A percentile compares a stretch with the other conserved stretches of the same genome.
phyloP scores from a whole-genome alignment of 2,113 vertebrate genomes.

The Porphyrio hochstetteri region DNA sequence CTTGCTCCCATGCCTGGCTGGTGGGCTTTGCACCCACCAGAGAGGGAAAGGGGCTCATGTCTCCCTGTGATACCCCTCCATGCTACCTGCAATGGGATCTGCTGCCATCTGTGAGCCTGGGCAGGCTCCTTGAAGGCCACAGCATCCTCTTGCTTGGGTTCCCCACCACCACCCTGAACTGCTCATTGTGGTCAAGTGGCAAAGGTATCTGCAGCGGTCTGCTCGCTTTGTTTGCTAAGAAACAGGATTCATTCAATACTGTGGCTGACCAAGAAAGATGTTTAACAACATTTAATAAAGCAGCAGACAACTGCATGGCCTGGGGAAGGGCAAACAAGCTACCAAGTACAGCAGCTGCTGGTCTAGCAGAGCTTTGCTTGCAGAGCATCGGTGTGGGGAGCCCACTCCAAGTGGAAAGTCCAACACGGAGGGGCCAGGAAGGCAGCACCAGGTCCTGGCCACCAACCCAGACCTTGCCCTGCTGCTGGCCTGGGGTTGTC shows the following conservation, averaged over 20 bases:
- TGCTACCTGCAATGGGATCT: background rate
- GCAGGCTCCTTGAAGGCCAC: background rate
- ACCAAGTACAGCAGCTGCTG: background rate
- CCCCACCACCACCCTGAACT: background rate
- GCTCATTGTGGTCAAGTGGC: background rate
- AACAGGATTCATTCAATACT: background rate
- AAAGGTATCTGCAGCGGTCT: background rate
- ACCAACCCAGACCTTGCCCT: background rate
- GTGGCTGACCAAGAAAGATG: background rate
- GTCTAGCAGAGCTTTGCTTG: background rate
- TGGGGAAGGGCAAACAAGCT: background rate
- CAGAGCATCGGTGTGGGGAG: background rate
- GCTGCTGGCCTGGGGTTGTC: too few relatives aligned
- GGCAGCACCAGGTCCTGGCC: background rate
- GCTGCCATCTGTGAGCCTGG: background rate
- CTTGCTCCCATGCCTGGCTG: rapidly evolving
- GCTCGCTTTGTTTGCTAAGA: background rate
- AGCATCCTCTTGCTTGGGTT: background rate
- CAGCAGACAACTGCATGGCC: background rate
- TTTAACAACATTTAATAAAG: background rate
- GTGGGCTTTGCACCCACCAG: background rate
- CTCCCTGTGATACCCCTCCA: background rate
- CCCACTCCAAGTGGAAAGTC: background rate
- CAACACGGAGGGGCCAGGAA: background rate
- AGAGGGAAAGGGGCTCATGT: background rate